A percentile compares a stretch with the other conserved stretches of the same genome.
Conservation (phyloP, 2,888 invertebrate genomes). For the Leptinotarsa peninsularis region DNA sequence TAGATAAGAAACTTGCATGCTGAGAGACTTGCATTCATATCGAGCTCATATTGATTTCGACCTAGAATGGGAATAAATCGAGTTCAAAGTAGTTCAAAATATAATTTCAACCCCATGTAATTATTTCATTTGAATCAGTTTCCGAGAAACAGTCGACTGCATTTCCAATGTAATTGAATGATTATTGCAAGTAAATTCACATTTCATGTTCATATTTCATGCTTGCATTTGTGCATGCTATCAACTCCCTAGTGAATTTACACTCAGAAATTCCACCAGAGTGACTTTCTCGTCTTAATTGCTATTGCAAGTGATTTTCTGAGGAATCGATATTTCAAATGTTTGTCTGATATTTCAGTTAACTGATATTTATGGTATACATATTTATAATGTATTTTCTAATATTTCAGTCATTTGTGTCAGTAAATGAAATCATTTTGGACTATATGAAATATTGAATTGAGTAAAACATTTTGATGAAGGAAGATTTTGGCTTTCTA, state of each 20-base stretch:
- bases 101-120: not conserved
- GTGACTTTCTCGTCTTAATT: slow-evolving; percentile 7
- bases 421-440: too few species aligned
- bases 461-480: too few species aligned
- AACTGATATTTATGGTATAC: too few species aligned
- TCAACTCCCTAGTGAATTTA: slow-evolving; percentile 12
- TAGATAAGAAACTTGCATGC: too few species aligned
- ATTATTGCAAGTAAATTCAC: slow-evolving; percentile 22
- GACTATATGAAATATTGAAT: too few species aligned
- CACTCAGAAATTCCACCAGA: slow-evolving; percentile 12
- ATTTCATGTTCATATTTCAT: slow-evolving; percentile 20
- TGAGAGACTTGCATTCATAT: too few species aligned
- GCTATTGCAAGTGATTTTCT: not conserved
- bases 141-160: not conserved
- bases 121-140: slow-evolving; percentile 20
- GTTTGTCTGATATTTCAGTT: not conserved
- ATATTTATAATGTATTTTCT: too few species aligned
- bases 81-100: not conserved
- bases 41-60: too few species aligned
- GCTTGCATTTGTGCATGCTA: slow-evolving; percentile 23
- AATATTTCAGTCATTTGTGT: too few species aligned
- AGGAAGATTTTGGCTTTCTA: too few species aligned
- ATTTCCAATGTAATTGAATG: slow-evolving; percentile 20
- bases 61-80: too few species aligned
- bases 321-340: not conserved